Evolutionary conservation across 1,140 invertebrate species (phyloP).

Genomic region (Drepana arcuata): DNA sequence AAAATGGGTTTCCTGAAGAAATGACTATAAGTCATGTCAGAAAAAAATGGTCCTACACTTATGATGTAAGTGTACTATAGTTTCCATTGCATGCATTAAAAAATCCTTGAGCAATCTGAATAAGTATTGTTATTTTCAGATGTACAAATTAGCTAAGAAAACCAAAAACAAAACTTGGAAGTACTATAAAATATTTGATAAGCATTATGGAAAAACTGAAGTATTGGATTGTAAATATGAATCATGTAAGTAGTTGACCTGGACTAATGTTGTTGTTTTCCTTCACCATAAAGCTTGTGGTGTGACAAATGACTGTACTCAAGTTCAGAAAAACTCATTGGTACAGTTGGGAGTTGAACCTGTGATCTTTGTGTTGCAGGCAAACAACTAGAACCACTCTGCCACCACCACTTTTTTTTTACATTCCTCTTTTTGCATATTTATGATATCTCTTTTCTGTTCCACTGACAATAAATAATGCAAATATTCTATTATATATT

Average conservation of each 20-base stretch:
- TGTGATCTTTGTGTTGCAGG: too few relatives aligned
- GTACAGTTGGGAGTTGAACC: too few relatives aligned
- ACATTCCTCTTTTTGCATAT: too few relatives aligned
- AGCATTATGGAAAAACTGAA: constrained; percentile 49
- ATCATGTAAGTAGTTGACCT: constrained; percentile 54
- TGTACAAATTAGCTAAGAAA: constrained; percentile 53
- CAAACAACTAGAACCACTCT: too few relatives aligned
- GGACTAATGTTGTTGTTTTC: not conserved
- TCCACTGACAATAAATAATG: too few relatives aligned
- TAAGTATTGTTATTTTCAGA: constrained; percentile 24
- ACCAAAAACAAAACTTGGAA: constrained; percentile 50
- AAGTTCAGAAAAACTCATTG: too few relatives aligned
- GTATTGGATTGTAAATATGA: constrained; percentile 59
- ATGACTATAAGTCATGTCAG: constrained; percentile 57
- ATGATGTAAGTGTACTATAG: constrained; percentile 54
- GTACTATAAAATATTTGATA: constrained; percentile 56
- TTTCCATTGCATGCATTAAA: too few relatives aligned
- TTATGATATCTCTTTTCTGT: too few relatives aligned
- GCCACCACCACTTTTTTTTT: too few relatives aligned
- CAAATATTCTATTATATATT: too few relatives aligned
- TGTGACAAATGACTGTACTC: too few relatives aligned
- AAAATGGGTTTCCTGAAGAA: constrained; percentile 53
- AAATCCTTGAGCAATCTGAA: not conserved
- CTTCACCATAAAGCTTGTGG: too few relatives aligned
- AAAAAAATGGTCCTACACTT: constrained; percentile 61